These are phyloP conservation scores for Heliconius melpomene DNA, from an alignment of 1,140 invertebrate species.

Conservation along the genomic window DNA sequence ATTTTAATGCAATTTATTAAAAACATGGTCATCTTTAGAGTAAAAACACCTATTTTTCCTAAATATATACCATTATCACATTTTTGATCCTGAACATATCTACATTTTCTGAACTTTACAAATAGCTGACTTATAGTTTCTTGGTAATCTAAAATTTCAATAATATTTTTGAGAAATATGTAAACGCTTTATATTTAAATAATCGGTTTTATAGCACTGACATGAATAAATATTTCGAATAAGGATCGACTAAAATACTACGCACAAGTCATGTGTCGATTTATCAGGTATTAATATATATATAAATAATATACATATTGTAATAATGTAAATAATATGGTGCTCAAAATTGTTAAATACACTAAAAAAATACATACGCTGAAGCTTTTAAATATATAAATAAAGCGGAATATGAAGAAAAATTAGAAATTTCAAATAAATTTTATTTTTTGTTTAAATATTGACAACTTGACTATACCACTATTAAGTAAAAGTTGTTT, in stretches of 20 bases:
- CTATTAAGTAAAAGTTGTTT: too few species aligned
- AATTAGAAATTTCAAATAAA: not conserved
- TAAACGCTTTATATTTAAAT: not conserved
- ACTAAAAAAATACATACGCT: not conserved
- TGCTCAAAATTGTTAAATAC: constrained; percentile 4
- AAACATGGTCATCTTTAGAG: not conserved
- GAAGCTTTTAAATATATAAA: not conserved
- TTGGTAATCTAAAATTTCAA: not conserved
- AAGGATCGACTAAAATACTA: not conserved
- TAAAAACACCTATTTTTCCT: not conserved
- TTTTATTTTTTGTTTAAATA: too few species aligned
- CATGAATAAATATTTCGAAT: not conserved
- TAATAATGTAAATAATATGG: not conserved
- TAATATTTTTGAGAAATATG: constrained; percentile 1
- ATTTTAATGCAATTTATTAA: too few species aligned
- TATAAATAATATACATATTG: not conserved
- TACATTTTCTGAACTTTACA: not conserved
- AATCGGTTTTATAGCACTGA: not conserved
- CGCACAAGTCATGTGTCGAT: not conserved
- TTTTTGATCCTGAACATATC: not conserved
- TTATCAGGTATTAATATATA: not conserved
- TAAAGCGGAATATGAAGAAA: not conserved
- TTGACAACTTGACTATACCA: too few species aligned
- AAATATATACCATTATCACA: too few species aligned
- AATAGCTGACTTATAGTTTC: not conserved